A percentile compares a stretch with the other conserved stretches of the same genome.
Conservation (phyloP, 2,113 vertebrate species). For the Pleuronectes platessa region DNA sequence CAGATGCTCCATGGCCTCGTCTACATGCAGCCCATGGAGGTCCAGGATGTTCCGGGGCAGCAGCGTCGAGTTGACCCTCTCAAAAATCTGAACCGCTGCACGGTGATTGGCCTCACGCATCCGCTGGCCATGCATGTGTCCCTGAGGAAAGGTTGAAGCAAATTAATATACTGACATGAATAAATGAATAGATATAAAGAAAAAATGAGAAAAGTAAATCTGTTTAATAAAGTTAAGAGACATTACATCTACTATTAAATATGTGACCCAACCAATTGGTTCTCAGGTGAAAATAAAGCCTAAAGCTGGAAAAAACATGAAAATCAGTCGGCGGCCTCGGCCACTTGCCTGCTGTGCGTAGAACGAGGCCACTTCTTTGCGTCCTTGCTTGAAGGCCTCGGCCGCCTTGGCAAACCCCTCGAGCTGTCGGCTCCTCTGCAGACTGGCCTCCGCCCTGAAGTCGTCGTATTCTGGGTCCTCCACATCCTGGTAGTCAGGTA, state of each 20-base stretch:
- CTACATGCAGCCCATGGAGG: conserved; percentile 95
- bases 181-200: not conserved
- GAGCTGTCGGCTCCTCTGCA: conserved; percentile 88
- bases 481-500: conserved; percentile 86
- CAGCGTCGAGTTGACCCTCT: conserved; percentile 90
- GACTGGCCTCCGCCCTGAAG: conserved; percentile 91
- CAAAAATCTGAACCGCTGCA: conserved; percentile 92
- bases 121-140: conserved; percentile 90
- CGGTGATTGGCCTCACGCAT: conserved; percentile 94
- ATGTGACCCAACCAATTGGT: not conserved
- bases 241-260: not conserved
- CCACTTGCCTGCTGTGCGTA: conserved; percentile 91
- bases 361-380: conserved; percentile 91
- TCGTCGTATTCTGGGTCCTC: conserved; percentile 92
- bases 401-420: conserved; percentile 91
- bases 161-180: not conserved
- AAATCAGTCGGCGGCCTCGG: not conserved
- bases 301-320: not conserved
- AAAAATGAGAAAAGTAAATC: not conserved
- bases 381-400: conserved; percentile 90
- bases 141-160: conserved; percentile 73
- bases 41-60: conserved; percentile 94
- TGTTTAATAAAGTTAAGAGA: no score
- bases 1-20: conserved; percentile 90
- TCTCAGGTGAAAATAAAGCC: not conserved